A percentile compares a stretch with the other conserved stretches of the same genome.
Evolutionary conservation across 2,113 vertebrate genomes (phyloP).

Genomic region (Nothocercus nigrocapillus): DNA sequence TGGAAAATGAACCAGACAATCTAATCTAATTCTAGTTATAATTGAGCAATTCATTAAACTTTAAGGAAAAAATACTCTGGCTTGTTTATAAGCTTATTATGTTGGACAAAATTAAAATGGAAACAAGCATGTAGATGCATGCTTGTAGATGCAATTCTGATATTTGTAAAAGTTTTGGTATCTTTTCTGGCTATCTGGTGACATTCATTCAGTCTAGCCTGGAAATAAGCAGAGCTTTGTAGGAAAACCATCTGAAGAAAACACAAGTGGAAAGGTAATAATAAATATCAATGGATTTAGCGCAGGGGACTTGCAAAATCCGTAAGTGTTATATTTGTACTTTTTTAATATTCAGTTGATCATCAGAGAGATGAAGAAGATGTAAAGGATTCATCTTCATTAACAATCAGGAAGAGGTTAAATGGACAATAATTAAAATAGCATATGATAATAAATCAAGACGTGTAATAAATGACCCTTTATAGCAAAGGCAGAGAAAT

Average conservation of each 20-base stretch:
- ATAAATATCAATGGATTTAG: neutral
- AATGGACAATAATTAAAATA: constrained; percentile 62
- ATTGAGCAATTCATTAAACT: neutral
- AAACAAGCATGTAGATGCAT: neutral
- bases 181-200: neutral
- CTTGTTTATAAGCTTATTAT: neutral
- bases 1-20: neutral
- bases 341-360: neutral
- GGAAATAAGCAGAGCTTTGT: neutral
- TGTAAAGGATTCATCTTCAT: constrained; percentile 37
- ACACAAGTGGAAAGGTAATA: neutral
- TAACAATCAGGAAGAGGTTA: constrained; percentile 40
- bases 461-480: constrained; percentile 23
- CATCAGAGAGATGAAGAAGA: neutral
- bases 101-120: neutral
- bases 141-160: neutral
- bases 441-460: constrained; percentile 29
- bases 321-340: neutral
- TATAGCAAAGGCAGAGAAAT: neutral
- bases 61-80: neutral
- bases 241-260: neutral
- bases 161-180: neutral
- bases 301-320: neutral
- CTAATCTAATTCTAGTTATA: neutral
- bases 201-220: neutral